phyloP scores from a whole-genome alignment of 2,797 vertebrate species.

The Peromyscus attwateri region DNA sequence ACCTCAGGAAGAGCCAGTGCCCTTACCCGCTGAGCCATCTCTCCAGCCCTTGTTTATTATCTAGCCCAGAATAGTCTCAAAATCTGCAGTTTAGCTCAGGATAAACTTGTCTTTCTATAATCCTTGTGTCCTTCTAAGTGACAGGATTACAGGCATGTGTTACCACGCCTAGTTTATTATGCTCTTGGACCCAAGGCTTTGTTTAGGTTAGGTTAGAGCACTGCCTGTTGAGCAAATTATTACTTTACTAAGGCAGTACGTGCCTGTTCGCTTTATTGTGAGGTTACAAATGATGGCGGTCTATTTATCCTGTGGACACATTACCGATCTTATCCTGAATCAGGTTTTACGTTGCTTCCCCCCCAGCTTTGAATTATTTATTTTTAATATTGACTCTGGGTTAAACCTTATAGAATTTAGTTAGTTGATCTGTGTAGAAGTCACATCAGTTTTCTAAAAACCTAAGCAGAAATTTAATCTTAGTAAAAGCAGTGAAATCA shows the following conservation, averaged over 20 bases:
- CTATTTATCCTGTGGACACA: neutral
- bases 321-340: neutral
- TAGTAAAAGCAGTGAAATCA: neutral
- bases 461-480: slow-evolving; percentile 44
- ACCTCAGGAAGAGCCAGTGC: too few species aligned
- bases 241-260: neutral
- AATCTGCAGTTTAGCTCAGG: neutral
- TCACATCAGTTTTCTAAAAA: slow-evolving; percentile 36
- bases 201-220: neutral
- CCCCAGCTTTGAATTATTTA: neutral
- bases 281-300: neutral
- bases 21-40: too few species aligned
- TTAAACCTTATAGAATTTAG: neutral
- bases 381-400: neutral
- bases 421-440: slow-evolving; percentile 1
- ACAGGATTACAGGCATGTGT: neutral
- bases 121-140: neutral
- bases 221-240: neutral
- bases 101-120: neutral
- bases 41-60: neutral
- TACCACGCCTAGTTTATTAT: neutral
- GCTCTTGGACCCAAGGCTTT: neutral
- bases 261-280: neutral
- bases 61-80: neutral
- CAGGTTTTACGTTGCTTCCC: neutral